Evolutionary conservation across 2,113 vertebrate species (phyloP).

Genomic region (Thryonomys swinderianus): DNA sequence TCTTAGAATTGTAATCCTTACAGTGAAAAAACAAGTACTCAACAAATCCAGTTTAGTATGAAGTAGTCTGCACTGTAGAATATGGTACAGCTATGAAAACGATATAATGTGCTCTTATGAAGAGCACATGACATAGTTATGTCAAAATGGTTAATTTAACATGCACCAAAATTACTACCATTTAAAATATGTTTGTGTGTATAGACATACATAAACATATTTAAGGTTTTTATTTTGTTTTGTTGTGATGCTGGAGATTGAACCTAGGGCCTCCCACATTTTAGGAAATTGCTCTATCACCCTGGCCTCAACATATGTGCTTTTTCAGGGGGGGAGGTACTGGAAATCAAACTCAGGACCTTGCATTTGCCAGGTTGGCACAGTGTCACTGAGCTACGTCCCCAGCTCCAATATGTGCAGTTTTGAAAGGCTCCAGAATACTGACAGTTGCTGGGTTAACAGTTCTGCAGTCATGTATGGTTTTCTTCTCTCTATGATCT

Average conservation of each 20-base stretch:
- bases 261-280: neutral
- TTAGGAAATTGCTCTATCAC: neutral
- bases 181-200: neutral
- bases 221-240: neutral
- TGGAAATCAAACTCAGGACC: too few species aligned
- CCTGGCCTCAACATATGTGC: neutral
- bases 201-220: fast-evolving
- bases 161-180: fast-evolving
- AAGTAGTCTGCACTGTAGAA: neutral
- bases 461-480: neutral
- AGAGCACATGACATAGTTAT: neutral
- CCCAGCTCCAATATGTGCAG: neutral
- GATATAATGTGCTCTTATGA: neutral
- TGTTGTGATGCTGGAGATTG: neutral
- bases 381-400: too few species aligned
- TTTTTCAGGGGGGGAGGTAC: too few species aligned
- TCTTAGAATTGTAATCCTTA: neutral
- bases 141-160: neutral
- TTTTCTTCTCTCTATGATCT: neutral
- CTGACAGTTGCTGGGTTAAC: neutral
- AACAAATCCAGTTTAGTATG: neutral
- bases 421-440: neutral
- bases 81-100: neutral
- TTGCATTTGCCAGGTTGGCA: too few species aligned
- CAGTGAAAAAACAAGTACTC: neutral